These are phyloP conservation scores for Sphyrna mokarran DNA, from an alignment of 2,113 vertebrate species.

Conservation along the genomic window DNA sequence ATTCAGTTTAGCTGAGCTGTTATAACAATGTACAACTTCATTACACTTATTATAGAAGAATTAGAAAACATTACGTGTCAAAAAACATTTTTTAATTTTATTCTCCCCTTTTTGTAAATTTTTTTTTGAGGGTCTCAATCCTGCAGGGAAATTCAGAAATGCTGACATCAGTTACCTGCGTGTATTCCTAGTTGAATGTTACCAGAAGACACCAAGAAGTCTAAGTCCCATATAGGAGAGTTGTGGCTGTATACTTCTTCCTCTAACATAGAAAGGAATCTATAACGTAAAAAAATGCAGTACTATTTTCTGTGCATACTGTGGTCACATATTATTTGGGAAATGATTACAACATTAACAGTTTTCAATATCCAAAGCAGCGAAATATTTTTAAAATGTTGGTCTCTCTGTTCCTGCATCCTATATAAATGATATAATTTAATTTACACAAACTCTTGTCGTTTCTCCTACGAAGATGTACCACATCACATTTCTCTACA, in stretches of 20 bases:
- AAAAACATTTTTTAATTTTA: neutral
- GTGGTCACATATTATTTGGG: neutral
- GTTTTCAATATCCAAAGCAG: neutral
- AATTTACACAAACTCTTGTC: neutral
- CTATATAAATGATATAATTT: neutral
- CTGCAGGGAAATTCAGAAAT: neutral
- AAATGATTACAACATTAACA: neutral
- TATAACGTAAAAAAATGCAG: conserved; percentile 46
- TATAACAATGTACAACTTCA: neutral
- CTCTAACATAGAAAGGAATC: conserved; percentile 96
- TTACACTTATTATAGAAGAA: neutral
- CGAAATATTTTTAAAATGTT: neutral
- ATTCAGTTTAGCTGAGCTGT: neutral
- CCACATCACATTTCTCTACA: neutral
- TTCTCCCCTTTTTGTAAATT: neutral
- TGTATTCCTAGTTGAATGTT: conserved; percentile 76
- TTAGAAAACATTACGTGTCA: neutral
- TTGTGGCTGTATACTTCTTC: conserved; percentile 95
- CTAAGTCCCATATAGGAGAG: conserved; percentile 94
- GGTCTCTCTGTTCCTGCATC: neutral
- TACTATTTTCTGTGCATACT: neutral
- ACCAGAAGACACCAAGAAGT: conserved; percentile 71
- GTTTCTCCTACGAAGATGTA: neutral
- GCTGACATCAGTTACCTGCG: conserved; percentile 58
- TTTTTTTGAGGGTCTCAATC: neutral